A percentile compares a stretch with the other conserved stretches of the same genome.
phyloP scores from a whole-genome alignment of 2,797 vertebrate genomes.

The Enteromius viviparus region DNA sequence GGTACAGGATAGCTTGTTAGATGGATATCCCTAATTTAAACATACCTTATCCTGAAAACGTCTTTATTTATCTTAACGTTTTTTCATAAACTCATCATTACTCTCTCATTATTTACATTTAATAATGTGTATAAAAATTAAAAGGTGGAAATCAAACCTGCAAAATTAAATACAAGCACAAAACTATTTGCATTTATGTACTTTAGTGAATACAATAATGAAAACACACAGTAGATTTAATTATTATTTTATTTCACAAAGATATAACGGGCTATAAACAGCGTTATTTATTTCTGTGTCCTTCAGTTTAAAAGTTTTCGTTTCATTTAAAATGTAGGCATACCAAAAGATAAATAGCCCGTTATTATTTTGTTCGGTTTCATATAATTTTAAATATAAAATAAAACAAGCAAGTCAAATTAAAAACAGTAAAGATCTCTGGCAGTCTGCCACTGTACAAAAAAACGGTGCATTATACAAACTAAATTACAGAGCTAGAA shows the following conservation, averaged over 20 bases:
- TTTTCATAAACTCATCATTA: not conserved
- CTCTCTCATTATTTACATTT: not conserved
- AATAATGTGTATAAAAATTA: not conserved
- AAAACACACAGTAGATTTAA: not conserved
- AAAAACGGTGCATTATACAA: slow-evolving; percentile 2
- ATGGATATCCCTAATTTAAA: not conserved
- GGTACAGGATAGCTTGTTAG: not conserved
- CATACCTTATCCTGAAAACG: not conserved
- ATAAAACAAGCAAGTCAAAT: slow-evolving; percentile 12
- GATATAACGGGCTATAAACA: not conserved
- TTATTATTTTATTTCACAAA: slow-evolving; percentile 34
- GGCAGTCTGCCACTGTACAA: slow-evolving; percentile 9
- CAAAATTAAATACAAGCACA: not conserved
- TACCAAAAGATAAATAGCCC: not conserved
- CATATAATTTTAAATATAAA: not conserved
- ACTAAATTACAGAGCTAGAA: slow-evolving; percentile 13
- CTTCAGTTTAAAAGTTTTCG: not conserved
- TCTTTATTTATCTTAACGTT: not conserved
- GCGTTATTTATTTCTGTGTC: slow-evolving; percentile 10
- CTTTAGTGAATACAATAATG: not conserved
- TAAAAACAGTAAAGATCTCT: not conserved
- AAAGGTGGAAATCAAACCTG: not conserved
- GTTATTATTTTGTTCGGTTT: not conserved
- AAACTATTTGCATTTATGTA: not conserved
- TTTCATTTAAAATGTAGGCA: slow-evolving; percentile 8